phyloP scores from a whole-genome alignment of 1,140 invertebrate species.

The Bombus impatiens region DNA sequence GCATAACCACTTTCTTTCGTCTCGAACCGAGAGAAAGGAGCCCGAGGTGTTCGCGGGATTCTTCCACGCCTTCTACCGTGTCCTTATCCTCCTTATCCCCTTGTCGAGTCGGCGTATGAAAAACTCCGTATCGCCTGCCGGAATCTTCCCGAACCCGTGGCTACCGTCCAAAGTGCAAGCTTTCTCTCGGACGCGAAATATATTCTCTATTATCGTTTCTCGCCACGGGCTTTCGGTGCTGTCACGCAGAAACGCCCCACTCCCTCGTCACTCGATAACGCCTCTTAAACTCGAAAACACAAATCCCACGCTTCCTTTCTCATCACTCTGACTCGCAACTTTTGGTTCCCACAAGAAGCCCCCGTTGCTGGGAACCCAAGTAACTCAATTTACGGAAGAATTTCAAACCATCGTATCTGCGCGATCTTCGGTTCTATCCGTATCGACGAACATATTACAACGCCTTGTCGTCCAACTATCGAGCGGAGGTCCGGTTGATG shows the following conservation, averaged over 20 bases:
- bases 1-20: constrained; percentile 63
- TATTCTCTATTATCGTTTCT: constrained; percentile 49
- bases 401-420: background rate
- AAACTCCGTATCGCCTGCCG: constrained; percentile 71
- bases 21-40: constrained; percentile 55
- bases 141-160: constrained; percentile 64
- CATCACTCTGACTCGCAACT: constrained; percentile 16
- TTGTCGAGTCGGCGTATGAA: constrained; percentile 70
- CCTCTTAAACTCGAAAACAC: constrained; percentile 3
- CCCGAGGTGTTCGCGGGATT: constrained; percentile 40
- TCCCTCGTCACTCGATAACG: background rate
- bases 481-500: too few species aligned
- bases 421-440: too few species aligned
- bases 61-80: constrained; percentile 33
- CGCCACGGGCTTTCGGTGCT: constrained; percentile 1
- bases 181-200: constrained; percentile 42
- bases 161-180: constrained; percentile 64
- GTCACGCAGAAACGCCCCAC: constrained; percentile 46
- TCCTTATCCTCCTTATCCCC: constrained; percentile 66
- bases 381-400: background rate
- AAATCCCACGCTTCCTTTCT: background rate
- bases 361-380: background rate
- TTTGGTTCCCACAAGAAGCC: background rate
- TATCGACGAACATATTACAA: too few species aligned
- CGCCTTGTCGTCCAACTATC: too few species aligned